These are phyloP conservation scores for Enhydra lutris DNA, from an alignment of 2,113 vertebrate species.

Conservation along the genomic window DNA sequence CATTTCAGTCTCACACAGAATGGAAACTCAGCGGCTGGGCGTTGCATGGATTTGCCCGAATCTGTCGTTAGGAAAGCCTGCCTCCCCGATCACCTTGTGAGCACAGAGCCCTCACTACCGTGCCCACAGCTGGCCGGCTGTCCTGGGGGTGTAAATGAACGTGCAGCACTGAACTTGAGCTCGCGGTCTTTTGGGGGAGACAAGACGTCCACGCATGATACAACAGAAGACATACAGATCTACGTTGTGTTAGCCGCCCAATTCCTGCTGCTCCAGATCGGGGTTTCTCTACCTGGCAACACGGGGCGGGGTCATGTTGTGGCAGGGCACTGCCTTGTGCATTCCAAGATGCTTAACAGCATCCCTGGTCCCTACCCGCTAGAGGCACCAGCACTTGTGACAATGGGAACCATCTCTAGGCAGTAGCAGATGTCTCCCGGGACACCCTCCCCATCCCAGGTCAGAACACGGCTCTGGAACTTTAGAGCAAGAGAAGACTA, in stretches of 20 bases:
- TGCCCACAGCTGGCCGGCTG: neutral
- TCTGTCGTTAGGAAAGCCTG: no score
- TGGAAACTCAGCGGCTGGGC: neutral
- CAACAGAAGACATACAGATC: fast-evolving
- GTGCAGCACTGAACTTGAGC: fast-evolving
- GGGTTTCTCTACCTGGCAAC: neutral
- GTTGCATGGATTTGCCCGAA: fast-evolving
- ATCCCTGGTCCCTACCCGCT: neutral
- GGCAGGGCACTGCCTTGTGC: neutral
- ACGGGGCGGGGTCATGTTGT: neutral
- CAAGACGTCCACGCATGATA: neutral
- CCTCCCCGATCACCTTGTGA: neutral
- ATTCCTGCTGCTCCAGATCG: neutral
- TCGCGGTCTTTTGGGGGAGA: neutral
- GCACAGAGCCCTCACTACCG: fast-evolving
- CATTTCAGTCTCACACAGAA: neutral
- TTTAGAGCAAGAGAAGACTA: neutral
- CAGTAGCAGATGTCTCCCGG: neutral
- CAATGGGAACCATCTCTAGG: neutral
- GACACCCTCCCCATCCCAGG: neutral
- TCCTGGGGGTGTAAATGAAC: neutral
- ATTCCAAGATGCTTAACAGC: no score
- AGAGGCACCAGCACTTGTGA: neutral
- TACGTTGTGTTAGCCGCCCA: fast-evolving
- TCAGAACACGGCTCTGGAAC: neutral